These are phyloP conservation scores for Rotaria magnacalcarata DNA, from an alignment of 2,888 invertebrate species.

Conservation along the genomic window DNA sequence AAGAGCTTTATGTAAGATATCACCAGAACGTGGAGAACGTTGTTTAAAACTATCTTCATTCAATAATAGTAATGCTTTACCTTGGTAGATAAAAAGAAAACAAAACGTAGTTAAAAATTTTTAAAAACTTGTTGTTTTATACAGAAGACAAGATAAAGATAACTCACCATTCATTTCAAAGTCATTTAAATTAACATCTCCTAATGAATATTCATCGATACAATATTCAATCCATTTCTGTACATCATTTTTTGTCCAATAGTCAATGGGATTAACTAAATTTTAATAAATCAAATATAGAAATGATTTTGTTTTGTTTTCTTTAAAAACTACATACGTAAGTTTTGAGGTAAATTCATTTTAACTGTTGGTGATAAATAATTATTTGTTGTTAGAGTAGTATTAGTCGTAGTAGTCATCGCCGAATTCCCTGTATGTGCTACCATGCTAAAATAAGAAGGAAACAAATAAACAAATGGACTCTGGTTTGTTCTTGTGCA, in stretches of 20 bases:
- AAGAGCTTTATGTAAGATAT: slow-evolving; percentile 27
- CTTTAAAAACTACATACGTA: not conserved
- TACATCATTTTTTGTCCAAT: slow-evolving; percentile 5
- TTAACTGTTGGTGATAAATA: not conserved
- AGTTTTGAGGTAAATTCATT: slow-evolving; percentile 11
- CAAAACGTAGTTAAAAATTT: not conserved
- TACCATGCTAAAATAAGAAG: slow-evolving; percentile 23
- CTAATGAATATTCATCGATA: slow-evolving; percentile 26
- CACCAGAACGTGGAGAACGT: slow-evolving; percentile 26
- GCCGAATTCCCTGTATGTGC: slow-evolving; percentile 5
- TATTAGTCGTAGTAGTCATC: not conserved
- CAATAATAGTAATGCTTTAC: slow-evolving; percentile 23
- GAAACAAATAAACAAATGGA: slow-evolving; percentile 26
- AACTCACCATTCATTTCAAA: slow-evolving; percentile 27
- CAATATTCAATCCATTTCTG: slow-evolving; percentile 32
- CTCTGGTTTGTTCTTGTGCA: slow-evolving; percentile 22
- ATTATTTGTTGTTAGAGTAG: not conserved
- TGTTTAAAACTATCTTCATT: slow-evolving; percentile 38
- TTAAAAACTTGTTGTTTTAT: too few relatives aligned
- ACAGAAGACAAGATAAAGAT: not conserved
- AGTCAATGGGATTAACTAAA: slow-evolving; percentile 31
- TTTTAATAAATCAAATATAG: not conserved
- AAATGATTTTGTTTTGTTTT: not conserved
- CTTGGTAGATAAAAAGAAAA: slow-evolving; percentile 2
- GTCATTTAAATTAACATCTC: slow-evolving; percentile 27